A percentile compares a stretch with the other conserved stretches of the same genome.
These are phyloP conservation scores for Nomada fabriciana DNA, from an alignment of 2,888 invertebrate genomes.

Conservation along the genomic window DNA sequence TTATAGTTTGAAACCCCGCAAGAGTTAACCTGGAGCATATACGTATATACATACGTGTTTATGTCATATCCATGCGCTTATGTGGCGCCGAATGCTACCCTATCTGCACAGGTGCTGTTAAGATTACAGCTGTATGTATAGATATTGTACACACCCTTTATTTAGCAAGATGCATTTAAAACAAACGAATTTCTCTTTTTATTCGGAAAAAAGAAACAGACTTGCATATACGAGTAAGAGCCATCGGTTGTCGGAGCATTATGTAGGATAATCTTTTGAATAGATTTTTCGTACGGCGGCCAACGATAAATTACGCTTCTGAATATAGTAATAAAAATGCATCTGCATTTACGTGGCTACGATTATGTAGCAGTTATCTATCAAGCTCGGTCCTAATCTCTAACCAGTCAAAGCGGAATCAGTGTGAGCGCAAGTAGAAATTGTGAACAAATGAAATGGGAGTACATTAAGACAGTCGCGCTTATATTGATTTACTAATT, in stretches of 20 bases:
- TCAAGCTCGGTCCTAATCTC: not conserved
- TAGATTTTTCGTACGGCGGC: conserved; percentile 32
- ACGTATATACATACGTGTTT: conserved; percentile 69
- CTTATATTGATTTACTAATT: too few relatives aligned
- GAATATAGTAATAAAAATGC: conserved; percentile 52
- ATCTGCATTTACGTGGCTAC: conserved; percentile 32
- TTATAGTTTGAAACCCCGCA: conserved; percentile 3
- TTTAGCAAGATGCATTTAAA: not conserved
- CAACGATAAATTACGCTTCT: conserved; percentile 34
- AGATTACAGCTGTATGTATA: conserved; percentile 13
- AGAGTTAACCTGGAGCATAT: conserved; percentile 65
- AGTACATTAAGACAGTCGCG: not conserved
- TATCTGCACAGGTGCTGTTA: conserved; percentile 3
- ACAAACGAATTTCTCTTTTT: not conserved
- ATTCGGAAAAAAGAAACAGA: not conserved
- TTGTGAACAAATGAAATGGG: not conserved
- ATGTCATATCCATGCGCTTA: conserved; percentile 62
- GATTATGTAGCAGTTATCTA: not conserved
- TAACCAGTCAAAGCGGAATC: not conserved
- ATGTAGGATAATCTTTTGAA: not conserved
- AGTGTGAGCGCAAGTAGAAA: not conserved
- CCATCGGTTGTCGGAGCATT: not conserved
- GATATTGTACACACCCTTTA: not conserved
- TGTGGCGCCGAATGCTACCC: conserved; percentile 16
- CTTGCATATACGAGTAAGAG: not conserved